Evolutionary conservation across 2,797 vertebrate species (phyloP), one percentile per base, ranked within the genome.

Genomic region (Bradypodion pumilum): DNA sequence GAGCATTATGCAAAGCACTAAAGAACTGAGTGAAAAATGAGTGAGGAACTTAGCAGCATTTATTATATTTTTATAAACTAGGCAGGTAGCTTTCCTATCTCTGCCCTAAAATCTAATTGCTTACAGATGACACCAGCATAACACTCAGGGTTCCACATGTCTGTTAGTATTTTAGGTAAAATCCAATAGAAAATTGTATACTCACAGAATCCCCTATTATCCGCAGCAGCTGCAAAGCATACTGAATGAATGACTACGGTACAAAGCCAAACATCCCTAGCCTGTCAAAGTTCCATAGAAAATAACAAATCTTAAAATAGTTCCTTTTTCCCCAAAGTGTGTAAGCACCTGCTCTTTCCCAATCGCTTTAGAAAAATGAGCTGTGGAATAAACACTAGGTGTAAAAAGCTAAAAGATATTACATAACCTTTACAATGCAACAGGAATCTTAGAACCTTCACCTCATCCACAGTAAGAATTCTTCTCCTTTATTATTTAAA

Each of bases 401-500:
- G 0, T 66, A 69, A 32, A 46, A 44, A 78, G 84, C 56, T 70
- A 4, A 81, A 66, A 0, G 0, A 44, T 29, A 81, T 7, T 65
- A 0, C 0, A 25, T 52, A 56, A 25, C 25, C 52, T 65, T 83
- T n/a, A 63, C 9, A 80, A 32, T 19, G 21, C n/a, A 63, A 79
- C 44, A 21, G 23, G 52, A 89, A 85, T 40, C 40, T 85, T 69
- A 56, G 72, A 40, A 85, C 27, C 10, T 27, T 1, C 27, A 87
- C 42, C 72, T 69, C 82, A 74, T 78, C 75, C 0, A 78, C 78
- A 37, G 60, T 27, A 15, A 0, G 13, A 37, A 65, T 56, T 46
- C 59, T 78, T 66, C 32, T 56, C 66, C 68, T 25, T 59, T 72
- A 63, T 72, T 83, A 65, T 44, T 72, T 74, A 69, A 83, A 85